phyloP scores from a whole-genome alignment of 2,797 vertebrate species.

The Tenualosa ilisha region DNA sequence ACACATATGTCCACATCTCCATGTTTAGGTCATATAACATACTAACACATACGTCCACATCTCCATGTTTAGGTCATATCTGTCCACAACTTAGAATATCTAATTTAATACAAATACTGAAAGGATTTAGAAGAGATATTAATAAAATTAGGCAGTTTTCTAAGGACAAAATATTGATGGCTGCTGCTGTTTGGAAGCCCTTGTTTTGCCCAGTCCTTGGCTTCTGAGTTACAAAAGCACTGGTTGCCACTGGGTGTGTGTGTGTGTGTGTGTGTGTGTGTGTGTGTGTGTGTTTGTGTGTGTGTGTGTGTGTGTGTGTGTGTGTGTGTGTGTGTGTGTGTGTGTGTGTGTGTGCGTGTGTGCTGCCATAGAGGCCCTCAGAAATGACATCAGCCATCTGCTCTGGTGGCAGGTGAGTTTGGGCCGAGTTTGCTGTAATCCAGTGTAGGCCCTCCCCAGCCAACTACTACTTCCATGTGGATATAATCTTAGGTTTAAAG shows the following conservation, averaged over 20 bases:
- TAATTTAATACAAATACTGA: not conserved
- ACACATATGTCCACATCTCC: no score
- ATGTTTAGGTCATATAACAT: no score
- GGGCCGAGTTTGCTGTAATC: not conserved
- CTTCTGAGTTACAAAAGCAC: not conserved
- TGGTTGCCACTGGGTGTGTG: conserved; percentile 30
- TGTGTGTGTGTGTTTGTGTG: not conserved
- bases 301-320: not conserved
- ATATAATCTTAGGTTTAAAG: no score
- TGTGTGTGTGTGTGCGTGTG: not conserved
- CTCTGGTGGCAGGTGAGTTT: conserved; percentile 1
- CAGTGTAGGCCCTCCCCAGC: no score
- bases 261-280: conserved; percentile 39
- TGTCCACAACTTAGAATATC: no score
- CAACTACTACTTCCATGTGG: no score
- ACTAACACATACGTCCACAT: not conserved
- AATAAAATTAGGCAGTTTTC: not conserved
- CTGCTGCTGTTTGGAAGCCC: conserved; percentile 13
- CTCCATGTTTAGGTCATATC: not conserved
- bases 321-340: not conserved
- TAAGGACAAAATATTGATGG: not conserved
- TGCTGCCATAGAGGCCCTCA: not conserved
- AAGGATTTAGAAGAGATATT: not conserved
- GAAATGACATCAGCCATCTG: not conserved
- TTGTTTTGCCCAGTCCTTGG: conserved; percentile 7